Base-by-base conservation (phyloP, 2,113 vertebrate species). In the Formicarius rufipectus region DNA sequence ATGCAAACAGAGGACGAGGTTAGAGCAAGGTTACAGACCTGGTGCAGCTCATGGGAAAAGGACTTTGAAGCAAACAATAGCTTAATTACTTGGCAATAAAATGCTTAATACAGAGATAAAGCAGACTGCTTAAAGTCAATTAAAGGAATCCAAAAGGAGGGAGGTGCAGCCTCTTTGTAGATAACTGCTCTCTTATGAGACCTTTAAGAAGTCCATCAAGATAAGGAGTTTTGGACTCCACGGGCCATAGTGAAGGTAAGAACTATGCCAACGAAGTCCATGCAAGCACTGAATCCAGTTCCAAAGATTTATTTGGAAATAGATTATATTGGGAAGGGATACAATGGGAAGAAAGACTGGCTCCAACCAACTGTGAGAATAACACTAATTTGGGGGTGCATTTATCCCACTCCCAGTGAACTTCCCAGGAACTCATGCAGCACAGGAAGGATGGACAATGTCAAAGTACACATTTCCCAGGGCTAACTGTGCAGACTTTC, bases 71-170 rank as follows among this genome's bases (percentile, higher is more conserved):
- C 84, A 91, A 94, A 95, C 87, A 95, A 91, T 37, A 33, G 60
- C 81, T 93, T 72, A 47, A 90, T 95, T 87, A 87, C 77, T 94
- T 64, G 76, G 87, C 88, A 86, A 86, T 92, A 84, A 94, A 94
- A 94, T 82, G 76, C 53, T 82, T 76, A 78, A 93, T 85, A 63
- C 63, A 74, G 91, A 88, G 87, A 96, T 94, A 95, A 91, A 91
- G 55, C 72, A n/a, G 63, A 16, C 19, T 87, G 66, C 86, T 90
- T 88, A 37, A 91, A 97, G 91, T 93, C 82, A 95, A 59, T 94
- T 95, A 89, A 74, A 92, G 75, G 81, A 55, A 77, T 80, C 59
- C 44, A 30, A 67, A 59, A 76, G 71, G 58, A 94, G 64, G 84
- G 84, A 91, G 75, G 60, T 55, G 68, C 72, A 85, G 86, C 67